A percentile compares a stretch with the other conserved stretches of the same genome.
phyloP scores from a whole-genome alignment of 2,888 invertebrate genomes.

The Julus scandinavius region DNA sequence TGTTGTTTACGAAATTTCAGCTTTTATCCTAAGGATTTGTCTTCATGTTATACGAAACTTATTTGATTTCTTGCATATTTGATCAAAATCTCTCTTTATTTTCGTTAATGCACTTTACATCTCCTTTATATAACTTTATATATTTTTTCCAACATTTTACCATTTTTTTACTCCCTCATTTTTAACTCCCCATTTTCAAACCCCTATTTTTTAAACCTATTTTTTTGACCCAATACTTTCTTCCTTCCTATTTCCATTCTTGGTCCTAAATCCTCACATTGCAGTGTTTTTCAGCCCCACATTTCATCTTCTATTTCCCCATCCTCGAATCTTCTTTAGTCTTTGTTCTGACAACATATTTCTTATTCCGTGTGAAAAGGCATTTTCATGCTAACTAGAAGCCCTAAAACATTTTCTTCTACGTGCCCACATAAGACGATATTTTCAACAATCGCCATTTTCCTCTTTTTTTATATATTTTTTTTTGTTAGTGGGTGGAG shows the following conservation, averaged over 20 bases:
- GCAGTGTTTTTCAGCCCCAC: not conserved
- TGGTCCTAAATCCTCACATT: not conserved
- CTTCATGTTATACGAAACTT: too few relatives aligned
- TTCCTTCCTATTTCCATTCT: constrained; percentile 3
- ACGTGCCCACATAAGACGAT: not conserved
- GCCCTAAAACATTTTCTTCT: constrained; percentile 34
- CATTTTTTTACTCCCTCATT: not conserved
- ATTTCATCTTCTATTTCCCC: not conserved
- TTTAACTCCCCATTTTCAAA: too few relatives aligned
- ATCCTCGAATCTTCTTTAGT: not conserved
- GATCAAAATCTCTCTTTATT: not conserved
- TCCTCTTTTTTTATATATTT: not conserved
- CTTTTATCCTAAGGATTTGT: too few relatives aligned
- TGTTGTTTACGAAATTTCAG: too few relatives aligned
- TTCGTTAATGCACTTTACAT: constrained; percentile 29
- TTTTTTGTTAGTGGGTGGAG: not conserved
- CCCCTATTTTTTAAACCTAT: not conserved
- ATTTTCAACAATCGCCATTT: constrained; percentile 41
- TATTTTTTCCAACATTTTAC: not conserved
- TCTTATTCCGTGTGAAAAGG: constrained; percentile 27
- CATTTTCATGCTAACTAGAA: constrained; percentile 45
- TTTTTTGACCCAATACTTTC: not conserved
- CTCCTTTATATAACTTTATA: not conserved
- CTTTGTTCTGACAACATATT: constrained; percentile 28
- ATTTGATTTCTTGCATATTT: constrained; percentile 18